Evolutionary conservation across 2,888 invertebrate species (phyloP), one percentile per base, ranked within the genome.

Genomic region (Drosophila antonietae): DNA sequence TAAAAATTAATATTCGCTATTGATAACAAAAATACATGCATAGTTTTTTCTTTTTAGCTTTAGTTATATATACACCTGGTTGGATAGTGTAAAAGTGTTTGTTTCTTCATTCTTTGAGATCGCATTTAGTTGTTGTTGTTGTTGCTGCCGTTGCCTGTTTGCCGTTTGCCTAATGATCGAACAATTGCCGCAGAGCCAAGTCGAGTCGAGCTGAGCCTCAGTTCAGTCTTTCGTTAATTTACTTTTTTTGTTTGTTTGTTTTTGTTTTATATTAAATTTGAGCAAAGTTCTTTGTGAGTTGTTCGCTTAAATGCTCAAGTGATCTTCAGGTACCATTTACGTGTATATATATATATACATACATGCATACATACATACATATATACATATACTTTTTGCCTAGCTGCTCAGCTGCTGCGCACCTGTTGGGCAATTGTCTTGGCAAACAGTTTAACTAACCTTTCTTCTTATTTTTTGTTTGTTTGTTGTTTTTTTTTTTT

Each of bases 1-100:
- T 90, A 85, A 67, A 85, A 81, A 80, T 75, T 84, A 84, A 88
- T 80, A 85, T 87, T 87, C 79, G 74, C 85, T 90, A 88, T 82
- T 87, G 83, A 80, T 88, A 87, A 89, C 84, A 89, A 81, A 90
- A 87, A 78, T 74, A 87, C 68, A 75, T 75, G 68, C 64, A 80
- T 69, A 52, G 69, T 52, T 68, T 58, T 56, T n/a, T 44, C 6
- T 39, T 20, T 23, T 41, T n/a, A 53, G 28, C 20, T 37, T 12
- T 65, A 68, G 52, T 37, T 46, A 73, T 46, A 71, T 60, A 68
- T 68, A 75, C 31, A 51, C 49, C 31, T 51, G 33, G 49, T 33
- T 51, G 49, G 33, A 51, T 51, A 51, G 49, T 18, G 49, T 51
- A 51, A 33, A 51, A 51, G 33, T 51, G 49, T 49, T 49, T 39